Percentiles rank a stretch among this genome's conserved stretches.
Conservation (phyloP, 1,140 invertebrate genomes). For the Pogonomyrmex californicus region DNA sequence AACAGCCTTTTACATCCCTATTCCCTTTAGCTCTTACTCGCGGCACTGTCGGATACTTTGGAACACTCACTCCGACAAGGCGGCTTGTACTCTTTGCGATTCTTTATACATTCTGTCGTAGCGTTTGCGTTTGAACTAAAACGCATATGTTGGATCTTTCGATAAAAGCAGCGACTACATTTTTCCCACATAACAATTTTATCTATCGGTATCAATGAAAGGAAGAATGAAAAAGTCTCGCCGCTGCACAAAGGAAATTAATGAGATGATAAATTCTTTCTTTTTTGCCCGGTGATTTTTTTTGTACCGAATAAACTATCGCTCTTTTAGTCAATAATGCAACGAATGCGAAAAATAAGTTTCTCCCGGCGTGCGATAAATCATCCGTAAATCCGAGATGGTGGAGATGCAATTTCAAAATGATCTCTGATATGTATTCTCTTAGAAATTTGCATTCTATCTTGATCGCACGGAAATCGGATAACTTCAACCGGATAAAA, state of each 20-base stretch:
- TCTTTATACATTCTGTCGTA: constrained; percentile 35
- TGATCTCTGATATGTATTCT: neutral
- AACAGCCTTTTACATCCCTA: constrained; percentile 1
- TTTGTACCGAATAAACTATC: neutral
- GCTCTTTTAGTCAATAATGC: neutral
- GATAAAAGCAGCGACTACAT: neutral
- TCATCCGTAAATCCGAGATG: neutral
- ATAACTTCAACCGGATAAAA: constrained; percentile 5
- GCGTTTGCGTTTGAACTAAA: constrained; percentile 21
- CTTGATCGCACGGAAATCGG: neutral
- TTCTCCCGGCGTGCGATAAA: neutral
- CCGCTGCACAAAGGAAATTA: neutral
- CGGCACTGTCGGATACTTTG: neutral
- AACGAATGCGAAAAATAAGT: neutral
- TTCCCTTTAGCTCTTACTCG: neutral
- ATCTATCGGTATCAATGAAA: neutral
- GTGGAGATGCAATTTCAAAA: neutral
- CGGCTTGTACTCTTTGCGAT: neutral
- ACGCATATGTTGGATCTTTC: neutral
- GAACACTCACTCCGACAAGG: constrained; percentile 12
- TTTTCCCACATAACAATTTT: neutral
- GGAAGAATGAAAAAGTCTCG: neutral
- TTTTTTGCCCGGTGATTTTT: neutral
- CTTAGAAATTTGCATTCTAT: neutral
- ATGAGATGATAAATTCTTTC: neutral